Conservation (phyloP, 1,140 invertebrate genomes). For the Prorops nasuta region DNA sequence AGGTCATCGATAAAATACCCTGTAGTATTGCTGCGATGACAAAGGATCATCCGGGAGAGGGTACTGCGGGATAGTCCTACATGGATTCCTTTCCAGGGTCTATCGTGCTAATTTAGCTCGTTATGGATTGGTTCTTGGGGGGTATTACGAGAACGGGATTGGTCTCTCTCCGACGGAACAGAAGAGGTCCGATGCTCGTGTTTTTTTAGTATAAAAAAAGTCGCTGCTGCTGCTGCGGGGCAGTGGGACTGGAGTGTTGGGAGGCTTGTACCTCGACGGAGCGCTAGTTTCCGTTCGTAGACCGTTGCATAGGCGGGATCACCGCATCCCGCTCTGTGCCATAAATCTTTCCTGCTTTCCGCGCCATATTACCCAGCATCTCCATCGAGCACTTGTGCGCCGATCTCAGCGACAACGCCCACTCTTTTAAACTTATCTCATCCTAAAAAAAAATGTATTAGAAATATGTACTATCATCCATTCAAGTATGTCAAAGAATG, state of each 20-base stretch:
- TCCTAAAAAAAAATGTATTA: constrained; percentile 67
- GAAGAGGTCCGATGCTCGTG: no score
- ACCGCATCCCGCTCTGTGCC: constrained; percentile 71
- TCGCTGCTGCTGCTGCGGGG: constrained; percentile 43
- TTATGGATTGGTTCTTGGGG: no score
- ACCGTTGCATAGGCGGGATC: constrained; percentile 53
- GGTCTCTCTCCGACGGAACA: no score
- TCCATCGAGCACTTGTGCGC: constrained; percentile 92
- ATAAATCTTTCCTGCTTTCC: constrained; percentile 95
- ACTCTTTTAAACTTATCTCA: constrained; percentile 93
- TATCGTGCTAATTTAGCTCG: no score
- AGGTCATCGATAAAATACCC: not conserved
- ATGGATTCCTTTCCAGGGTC: no score
- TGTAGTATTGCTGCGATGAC: not conserved
- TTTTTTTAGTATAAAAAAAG: constrained; percentile 49
- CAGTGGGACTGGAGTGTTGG: constrained; percentile 48
- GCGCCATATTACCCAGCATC: constrained; percentile 89
- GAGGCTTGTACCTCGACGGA: constrained; percentile 16
- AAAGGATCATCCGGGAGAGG: no score
- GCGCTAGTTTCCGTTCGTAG: constrained; percentile 59
- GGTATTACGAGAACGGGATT: no score
- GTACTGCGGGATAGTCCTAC: no score
- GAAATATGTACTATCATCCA: no score
- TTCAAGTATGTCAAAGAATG: no score
- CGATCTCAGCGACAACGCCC: constrained; percentile 84